phyloP scores from a whole-genome alignment of 37 sponge, comb jelly and placozoan species.

The Tethya wilhelma region DNA sequence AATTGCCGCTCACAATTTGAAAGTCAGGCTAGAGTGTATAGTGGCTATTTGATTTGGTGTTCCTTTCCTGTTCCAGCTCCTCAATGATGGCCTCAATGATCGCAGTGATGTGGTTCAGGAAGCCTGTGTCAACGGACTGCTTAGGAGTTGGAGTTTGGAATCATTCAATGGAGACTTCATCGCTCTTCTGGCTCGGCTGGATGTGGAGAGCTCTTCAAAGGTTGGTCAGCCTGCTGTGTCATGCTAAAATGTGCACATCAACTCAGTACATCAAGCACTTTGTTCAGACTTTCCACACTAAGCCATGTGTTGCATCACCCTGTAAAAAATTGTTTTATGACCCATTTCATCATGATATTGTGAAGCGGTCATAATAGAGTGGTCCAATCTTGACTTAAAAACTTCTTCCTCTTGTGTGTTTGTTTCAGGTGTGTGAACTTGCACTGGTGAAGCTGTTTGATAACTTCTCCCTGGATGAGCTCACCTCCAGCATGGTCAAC shows the following conservation, averaged over 20 bases:
- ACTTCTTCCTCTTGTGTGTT: too few species aligned
- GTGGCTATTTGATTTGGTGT: too few species aligned
- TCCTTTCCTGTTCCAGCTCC: too few species aligned
- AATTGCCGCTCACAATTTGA: not conserved
- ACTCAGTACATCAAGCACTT: too few species aligned
- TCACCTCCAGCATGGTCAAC: slow-evolving; percentile 20
- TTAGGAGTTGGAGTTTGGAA: slow-evolving; percentile 60
- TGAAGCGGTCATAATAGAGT: too few species aligned
- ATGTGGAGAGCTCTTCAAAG: slow-evolving; percentile 75
- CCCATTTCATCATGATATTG: too few species aligned
- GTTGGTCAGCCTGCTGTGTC: too few species aligned
- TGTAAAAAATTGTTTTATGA: too few species aligned
- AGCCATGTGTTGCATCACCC: too few species aligned
- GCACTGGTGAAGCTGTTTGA: slow-evolving; percentile 65
- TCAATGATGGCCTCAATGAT: slow-evolving; percentile 68
- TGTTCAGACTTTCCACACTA: too few species aligned
- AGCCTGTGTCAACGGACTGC: slow-evolving; percentile 58
- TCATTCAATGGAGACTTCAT: slow-evolving; percentile 65
- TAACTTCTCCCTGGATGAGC: slow-evolving; percentile 31
- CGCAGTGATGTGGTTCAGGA: slow-evolving; percentile 41
- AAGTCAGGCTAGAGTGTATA: too few species aligned
- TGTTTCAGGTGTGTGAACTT: slow-evolving; percentile 45
- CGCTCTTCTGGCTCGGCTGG: slow-evolving; percentile 55
- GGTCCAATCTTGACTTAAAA: too few species aligned
- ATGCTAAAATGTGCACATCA: not conserved